These are phyloP conservation scores for Peromyscus eremicus DNA, from an alignment of 2,797 vertebrate genomes.

Conservation along the genomic window DNA sequence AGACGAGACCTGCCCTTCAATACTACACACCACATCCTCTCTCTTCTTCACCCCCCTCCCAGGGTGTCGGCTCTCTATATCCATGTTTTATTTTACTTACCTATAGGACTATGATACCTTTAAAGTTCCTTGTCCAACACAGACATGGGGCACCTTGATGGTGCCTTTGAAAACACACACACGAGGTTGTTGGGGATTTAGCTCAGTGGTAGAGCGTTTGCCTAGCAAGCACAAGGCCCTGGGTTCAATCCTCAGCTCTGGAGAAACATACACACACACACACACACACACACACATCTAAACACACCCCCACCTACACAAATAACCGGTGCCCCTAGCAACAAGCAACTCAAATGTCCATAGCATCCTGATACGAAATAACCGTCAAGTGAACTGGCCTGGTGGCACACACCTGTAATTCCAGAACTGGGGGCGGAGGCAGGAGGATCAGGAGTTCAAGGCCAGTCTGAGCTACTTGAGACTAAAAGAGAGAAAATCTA, in stretches of 20 bases:
- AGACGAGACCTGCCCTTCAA: fast-evolving
- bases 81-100: not conserved
- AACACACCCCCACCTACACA: not conserved
- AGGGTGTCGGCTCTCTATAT: not conserved
- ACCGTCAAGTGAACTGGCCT: not conserved
- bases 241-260: no score
- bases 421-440: not conserved
- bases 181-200: no score
- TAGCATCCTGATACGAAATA: not conserved
- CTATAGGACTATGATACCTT: not conserved
- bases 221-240: no score
- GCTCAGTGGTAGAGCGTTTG: no score
- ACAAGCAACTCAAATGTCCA: not conserved
- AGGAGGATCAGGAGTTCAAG: not conserved
- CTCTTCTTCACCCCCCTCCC: no score
- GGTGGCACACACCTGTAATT: not conserved
- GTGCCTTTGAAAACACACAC: not conserved
- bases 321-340: not conserved
- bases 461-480: not conserved
- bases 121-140: not conserved
- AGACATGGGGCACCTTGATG: not conserved
- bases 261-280: no score
- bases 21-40: no score
- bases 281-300: no score
- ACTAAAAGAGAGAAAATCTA: not conserved